These are phyloP conservation scores for Cirrhinus mrigala DNA, from an alignment of 2,797 vertebrate genomes.

Conservation along the genomic window DNA sequence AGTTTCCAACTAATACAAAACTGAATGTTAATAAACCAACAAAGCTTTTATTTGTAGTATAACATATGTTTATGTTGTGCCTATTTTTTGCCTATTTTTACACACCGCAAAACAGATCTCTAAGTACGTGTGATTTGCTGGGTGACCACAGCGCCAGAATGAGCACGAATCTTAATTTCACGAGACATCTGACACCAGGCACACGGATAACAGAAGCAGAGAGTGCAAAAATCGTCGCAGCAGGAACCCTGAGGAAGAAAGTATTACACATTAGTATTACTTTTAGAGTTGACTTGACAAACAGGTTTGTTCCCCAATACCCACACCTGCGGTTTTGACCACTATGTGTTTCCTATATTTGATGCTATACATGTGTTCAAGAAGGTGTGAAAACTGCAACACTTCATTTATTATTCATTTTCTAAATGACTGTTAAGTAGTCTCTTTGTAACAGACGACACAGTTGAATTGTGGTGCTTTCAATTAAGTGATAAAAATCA, in stretches of 20 bases:
- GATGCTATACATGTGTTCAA: too few relatives aligned
- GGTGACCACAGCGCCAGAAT: constrained; percentile 54
- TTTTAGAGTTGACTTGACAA: not conserved
- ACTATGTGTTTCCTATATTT: not conserved
- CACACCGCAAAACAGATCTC: not conserved
- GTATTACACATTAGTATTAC: not conserved
- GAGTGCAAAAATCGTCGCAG: constrained; percentile 69
- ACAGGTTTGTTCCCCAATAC: not conserved
- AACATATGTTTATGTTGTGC: not conserved
- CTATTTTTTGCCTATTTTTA: not conserved
- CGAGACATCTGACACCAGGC: constrained; percentile 78
- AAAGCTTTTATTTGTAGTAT: not conserved
- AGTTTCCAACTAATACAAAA: not conserved
- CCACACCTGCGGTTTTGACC: not conserved
- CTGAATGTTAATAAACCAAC: not conserved
- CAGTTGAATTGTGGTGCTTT: too few relatives aligned
- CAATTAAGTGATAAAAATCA: not conserved
- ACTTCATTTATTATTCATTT: too few relatives aligned
- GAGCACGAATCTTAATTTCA: constrained; percentile 69
- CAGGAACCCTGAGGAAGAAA: constrained; percentile 69
- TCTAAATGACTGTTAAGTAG: not conserved
- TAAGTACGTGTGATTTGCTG: constrained; percentile 51
- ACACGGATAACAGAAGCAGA: constrained; percentile 68
- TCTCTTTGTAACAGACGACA: not conserved
- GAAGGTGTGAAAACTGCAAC: not conserved